Evolutionary conservation across 2,113 vertebrate genomes (phyloP), one percentile per base, ranked within the genome.

Genomic region (Lontra canadensis): DNA sequence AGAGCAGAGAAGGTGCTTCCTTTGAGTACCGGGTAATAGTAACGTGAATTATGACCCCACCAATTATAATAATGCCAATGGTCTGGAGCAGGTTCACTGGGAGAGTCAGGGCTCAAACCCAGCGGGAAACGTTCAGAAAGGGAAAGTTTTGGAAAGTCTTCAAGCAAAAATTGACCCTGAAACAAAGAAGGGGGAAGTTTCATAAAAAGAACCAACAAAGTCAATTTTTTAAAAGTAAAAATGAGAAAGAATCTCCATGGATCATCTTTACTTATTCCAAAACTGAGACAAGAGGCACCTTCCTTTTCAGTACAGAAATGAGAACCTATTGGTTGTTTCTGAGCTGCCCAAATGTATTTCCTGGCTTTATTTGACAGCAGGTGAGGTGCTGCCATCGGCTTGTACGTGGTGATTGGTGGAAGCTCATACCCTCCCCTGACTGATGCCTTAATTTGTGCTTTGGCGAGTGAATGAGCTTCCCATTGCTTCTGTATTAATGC

Each of bases 81-180:
- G 39, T 44, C 88, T 63, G 65, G 63, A 73, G 69, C 65, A 55
- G 94, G 49, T 80, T 71, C 87, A 95, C 83, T n/a, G 87, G 92
- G 44, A 92, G 94, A 92, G 73, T 26, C 73, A 55, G 61, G 80
- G 49, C 90, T 92, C 44, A 59, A 67, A 91, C 73, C 71, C 92
- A 88, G 65, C 49, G 81, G 97, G 95, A 96, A 95, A 84, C 49
- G 52, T 67, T 93, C 82, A 84, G 92, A 90, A 81, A 94, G 47
- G 92, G 96, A 96, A 97, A 84, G 87, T 94, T 94, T 92, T 86
- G 69, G 94, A 96, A 84, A 96, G 69, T 52, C 69, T 92, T 73
- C 52, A 82, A 96, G 76, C 39, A 8, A 96, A 69, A 65, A 59
- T 14, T 85, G 89, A 97, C 80, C 81, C 80, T 31, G 39, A 90